Percentiles rank a stretch among this genome's conserved stretches.
phyloP scores from a whole-genome alignment of 2,888 invertebrate genomes.

The Parapristionchus giblindavisi region DNA sequence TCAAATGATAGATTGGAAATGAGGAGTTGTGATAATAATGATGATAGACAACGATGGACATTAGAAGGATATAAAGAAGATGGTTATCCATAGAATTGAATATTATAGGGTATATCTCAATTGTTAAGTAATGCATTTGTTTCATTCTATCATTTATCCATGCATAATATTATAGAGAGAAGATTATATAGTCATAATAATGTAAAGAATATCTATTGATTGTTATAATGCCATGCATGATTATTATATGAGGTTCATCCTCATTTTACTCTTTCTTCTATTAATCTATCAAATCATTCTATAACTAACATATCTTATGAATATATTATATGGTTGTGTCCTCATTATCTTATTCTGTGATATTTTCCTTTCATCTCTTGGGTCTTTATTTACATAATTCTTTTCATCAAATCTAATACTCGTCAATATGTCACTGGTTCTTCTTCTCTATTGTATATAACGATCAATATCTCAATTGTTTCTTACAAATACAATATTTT shows the following conservation, averaged over 20 bases:
- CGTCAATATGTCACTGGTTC: neutral
- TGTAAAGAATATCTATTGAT: no score
- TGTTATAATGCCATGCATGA: no score
- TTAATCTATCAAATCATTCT: neutral
- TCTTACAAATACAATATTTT: slow-evolving; percentile 5
- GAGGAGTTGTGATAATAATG: slow-evolving; percentile 6
- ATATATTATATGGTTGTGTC: slow-evolving; percentile 15
- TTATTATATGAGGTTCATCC: no score
- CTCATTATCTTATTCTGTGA: slow-evolving; percentile 12
- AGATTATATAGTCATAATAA: neutral
- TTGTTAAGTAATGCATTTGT: no score
- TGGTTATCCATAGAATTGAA: slow-evolving; percentile 25
- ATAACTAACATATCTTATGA: slow-evolving; percentile 34
- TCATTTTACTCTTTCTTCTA: neutral
- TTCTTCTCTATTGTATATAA: slow-evolving; percentile 26
- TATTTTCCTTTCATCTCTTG: slow-evolving; percentile 13
- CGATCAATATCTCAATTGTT: no score
- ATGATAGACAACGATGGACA: slow-evolving; percentile 34
- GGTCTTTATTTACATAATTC: slow-evolving; percentile 1
- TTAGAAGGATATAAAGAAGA: slow-evolving; percentile 30
- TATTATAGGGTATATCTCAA: neutral
- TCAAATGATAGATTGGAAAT: slow-evolving; percentile 26
- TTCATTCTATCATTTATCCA: no score
- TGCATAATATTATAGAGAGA: neutral
- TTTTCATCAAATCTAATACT: slow-evolving; percentile 4